Conservation (phyloP, 2,888 invertebrate species). For the Meteorus colon region DNA sequence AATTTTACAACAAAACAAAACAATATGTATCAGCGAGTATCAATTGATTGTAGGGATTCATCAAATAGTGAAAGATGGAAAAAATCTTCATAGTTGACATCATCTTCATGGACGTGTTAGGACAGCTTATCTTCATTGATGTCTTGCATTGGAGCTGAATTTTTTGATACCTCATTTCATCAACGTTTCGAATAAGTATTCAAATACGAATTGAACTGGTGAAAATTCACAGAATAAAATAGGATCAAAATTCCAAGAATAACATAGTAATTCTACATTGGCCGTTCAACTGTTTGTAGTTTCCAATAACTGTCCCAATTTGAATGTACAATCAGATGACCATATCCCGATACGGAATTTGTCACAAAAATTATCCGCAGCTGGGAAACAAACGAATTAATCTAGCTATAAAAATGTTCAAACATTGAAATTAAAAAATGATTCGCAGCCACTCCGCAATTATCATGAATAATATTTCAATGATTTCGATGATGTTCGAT, state of each 20-base stretch:
- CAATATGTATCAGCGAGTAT: neutral
- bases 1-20: neutral
- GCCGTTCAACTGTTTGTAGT: neutral
- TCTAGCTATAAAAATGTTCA: neutral
- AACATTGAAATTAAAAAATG: neutral
- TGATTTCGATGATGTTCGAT: neutral
- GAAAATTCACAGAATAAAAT: too few species aligned
- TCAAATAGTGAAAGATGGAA: neutral
- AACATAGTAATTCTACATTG: neutral
- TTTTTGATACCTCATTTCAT: neutral
- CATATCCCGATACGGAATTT: neutral
- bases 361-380: neutral
- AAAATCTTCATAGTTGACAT: constrained; percentile 30
- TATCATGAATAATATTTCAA: neutral
- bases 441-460: neutral
- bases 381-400: constrained; percentile 7
- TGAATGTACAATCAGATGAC: neutral
- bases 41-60: neutral
- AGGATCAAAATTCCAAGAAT: too few species aligned
- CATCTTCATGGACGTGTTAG: constrained; percentile 31
- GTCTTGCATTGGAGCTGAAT: neutral
- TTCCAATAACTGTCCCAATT: neutral
- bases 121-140: constrained; percentile 39
- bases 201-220: too few species aligned
- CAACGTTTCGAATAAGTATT: neutral